These are phyloP conservation scores for Tenodera sinensis DNA, from an alignment of 2,888 invertebrate species.

Conservation along the genomic window DNA sequence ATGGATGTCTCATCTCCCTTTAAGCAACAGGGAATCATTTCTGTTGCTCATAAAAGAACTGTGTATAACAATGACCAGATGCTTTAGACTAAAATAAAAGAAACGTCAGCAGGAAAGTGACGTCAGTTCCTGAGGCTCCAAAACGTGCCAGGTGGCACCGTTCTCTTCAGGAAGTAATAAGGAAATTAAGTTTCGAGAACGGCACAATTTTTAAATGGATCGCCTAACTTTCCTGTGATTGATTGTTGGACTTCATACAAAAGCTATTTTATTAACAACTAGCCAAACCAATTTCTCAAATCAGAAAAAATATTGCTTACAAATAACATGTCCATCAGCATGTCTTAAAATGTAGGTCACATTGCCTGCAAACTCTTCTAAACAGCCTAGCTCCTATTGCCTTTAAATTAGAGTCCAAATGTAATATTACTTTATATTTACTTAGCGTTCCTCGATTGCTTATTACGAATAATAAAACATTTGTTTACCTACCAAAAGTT, in stretches of 20 bases:
- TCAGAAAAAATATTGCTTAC: not conserved
- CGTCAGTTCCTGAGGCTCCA: not conserved
- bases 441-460: too few relatives aligned
- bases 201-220: not conserved
- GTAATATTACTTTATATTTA: too few relatives aligned
- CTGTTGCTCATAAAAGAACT: not conserved
- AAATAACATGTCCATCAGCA: not conserved
- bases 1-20: too few relatives aligned
- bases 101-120: not conserved
- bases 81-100: not conserved
- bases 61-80: not conserved
- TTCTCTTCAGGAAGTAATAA: not conserved
- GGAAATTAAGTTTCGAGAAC: not conserved
- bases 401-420: too few relatives aligned
- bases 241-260: not conserved
- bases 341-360: too few relatives aligned
- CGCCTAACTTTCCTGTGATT: not conserved
- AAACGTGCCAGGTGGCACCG: not conserved
- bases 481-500: too few relatives aligned
- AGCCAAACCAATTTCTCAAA: not conserved
- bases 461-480: too few relatives aligned
- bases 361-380: too few relatives aligned
- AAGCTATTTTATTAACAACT: not conserved
- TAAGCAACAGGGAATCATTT: too few relatives aligned
- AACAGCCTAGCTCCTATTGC: too few relatives aligned